Evolutionary conservation across 2,797 vertebrate species (phyloP).

Genomic region (Sciurus vulgaris): DNA sequence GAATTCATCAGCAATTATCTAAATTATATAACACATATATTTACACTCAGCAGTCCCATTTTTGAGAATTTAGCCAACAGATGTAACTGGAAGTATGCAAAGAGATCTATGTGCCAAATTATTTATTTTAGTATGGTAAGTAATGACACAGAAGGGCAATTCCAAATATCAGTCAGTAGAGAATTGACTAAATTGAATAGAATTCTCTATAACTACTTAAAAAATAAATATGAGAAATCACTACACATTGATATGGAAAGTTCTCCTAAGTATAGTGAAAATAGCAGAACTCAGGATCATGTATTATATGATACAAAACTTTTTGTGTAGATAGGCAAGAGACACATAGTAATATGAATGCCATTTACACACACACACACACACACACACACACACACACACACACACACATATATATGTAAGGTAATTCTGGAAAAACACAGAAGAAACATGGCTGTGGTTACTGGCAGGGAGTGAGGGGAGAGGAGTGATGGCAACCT

Average conservation of each 20-base stretch:
- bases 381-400: too few relatives aligned
- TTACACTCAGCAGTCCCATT: background rate
- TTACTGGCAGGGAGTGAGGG: background rate
- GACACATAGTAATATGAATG: background rate
- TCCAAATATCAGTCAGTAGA: background rate
- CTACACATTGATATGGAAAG: background rate
- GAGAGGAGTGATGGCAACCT: background rate
- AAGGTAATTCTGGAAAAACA: background rate
- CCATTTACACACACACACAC: background rate
- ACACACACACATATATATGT: background rate
- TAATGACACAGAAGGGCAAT: background rate
- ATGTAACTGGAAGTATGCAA: background rate
- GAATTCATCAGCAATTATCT: background rate
- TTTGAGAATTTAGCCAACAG: conserved; percentile 35
- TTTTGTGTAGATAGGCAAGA: background rate
- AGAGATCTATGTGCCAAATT: background rate
- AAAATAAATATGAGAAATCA: background rate
- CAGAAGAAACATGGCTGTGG: background rate
- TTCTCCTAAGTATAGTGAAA: background rate
- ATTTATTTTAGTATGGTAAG: conserved; percentile 21
- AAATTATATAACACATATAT: background rate
- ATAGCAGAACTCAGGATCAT: background rate
- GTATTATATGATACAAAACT: background rate
- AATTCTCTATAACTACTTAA: background rate
- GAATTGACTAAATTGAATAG: conserved; percentile 25